phyloP scores from a whole-genome alignment of 2,113 vertebrate species.

The Australoheros scitulus region DNA sequence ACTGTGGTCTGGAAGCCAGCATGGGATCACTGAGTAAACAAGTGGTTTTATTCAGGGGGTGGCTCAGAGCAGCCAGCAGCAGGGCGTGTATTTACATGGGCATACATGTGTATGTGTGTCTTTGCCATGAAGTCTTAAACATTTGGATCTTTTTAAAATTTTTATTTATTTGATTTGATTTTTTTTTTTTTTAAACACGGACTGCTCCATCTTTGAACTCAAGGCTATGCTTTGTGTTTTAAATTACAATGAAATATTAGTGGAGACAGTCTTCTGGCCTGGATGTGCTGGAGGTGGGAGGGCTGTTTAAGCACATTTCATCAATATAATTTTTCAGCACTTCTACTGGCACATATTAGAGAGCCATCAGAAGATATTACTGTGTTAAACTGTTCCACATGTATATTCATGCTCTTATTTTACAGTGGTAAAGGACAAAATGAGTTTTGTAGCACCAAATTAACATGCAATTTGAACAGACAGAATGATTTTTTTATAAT shows the following conservation, averaged over 20 bases:
- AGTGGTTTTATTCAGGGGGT: constrained; percentile 42
- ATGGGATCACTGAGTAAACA: constrained; percentile 65
- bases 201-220: constrained; percentile 27
- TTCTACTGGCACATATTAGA: constrained; percentile 47
- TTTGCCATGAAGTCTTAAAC: constrained; percentile 31
- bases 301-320: constrained; percentile 39
- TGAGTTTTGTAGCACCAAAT: constrained; percentile 33
- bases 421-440: constrained; percentile 23
- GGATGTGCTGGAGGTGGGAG: neutral
- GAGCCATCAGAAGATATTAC: constrained; percentile 50
- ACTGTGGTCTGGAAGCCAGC: constrained; percentile 61
- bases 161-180: neutral
- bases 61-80: constrained; percentile 29
- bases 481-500: constrained; percentile 61
- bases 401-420: constrained; percentile 42
- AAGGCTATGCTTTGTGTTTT: constrained; percentile 9
- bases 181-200: constrained; percentile 26
- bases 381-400: constrained; percentile 50
- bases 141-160: neutral
- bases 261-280: constrained; percentile 15
- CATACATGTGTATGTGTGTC: neutral
- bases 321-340: constrained; percentile 38
- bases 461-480: constrained; percentile 50
- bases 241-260: constrained; percentile 37
- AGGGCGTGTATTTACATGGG: constrained; percentile 31